Base-by-base conservation (phyloP, 2,113 vertebrate species). In the Poeciliopsis occidentalis region DNA sequence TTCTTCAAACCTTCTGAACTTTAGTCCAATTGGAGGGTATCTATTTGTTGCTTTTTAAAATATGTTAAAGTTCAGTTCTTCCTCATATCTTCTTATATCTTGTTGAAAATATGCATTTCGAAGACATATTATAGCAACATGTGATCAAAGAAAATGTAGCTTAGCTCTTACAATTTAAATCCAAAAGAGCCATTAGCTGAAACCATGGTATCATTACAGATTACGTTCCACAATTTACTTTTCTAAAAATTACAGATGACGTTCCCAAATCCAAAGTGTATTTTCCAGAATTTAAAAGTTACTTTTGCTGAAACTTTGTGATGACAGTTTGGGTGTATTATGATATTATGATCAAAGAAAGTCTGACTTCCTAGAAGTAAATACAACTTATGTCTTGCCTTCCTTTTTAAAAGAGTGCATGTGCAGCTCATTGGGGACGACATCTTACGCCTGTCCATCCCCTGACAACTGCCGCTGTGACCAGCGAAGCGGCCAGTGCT, bases 391-490 rank as follows among this genome's bases (percentile, higher is more conserved):
- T n/a, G 3, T 8, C 17, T 39, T 30, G 60, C 47, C n/a, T 29
- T 57, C 76, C 64, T 78, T 3, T 67, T 41, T 54, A 73, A 95
- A 74, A 95, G 97, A 95, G 85, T 99, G 98, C 0, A 94, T 94
- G 87, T 99, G 98, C 86, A 92, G 95, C 85, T 83, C 89, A 6
- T 67, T 92, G 90, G 98, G 98, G 29, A 97, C 96, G 0, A 71
- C 82, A 0, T 88, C 80, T 44, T 87, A 93, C 64, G 93, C 94
- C 67, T 99, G 96, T 22, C 86, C 94, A 0, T 76, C 85, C 26
- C 87, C 91, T 0, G 93, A 91, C 8, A 91, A 89, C 68, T 99
- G 98, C 76, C 92, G 90, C 63, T 99, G 98, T 0, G 88, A 97
- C 71, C 93, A 85, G 7, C 76, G 78, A 70, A 95, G 90, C 0